phyloP scores from a whole-genome alignment of 1,140 invertebrate species.

The Drosophila parabipectinata region DNA sequence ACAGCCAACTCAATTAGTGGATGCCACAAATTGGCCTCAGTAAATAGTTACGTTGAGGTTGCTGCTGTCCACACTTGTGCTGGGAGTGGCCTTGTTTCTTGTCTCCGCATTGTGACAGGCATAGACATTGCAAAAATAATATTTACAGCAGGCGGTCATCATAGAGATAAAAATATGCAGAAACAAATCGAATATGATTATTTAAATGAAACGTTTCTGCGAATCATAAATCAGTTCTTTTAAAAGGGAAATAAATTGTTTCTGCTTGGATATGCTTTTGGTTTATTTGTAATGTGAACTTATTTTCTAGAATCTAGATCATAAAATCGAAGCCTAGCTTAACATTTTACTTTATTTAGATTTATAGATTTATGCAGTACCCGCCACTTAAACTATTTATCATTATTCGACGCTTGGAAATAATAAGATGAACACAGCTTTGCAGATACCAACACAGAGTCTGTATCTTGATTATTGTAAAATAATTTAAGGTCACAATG shows the following conservation, averaged over 20 bases:
- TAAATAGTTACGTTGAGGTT: conserved; percentile 45
- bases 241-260: background rate
- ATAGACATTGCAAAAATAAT: conserved; percentile 5
- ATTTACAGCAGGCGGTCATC: conserved; percentile 15
- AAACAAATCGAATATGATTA: background rate
- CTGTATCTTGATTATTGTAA: background rate
- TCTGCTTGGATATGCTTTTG: background rate
- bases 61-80: conserved; percentile 17
- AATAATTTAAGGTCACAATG: background rate
- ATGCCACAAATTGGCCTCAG: conserved; percentile 59
- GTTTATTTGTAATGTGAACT: background rate
- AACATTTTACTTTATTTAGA: conserved; percentile 1
- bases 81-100: conserved; percentile 1
- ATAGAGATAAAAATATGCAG: background rate
- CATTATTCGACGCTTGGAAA: background rate
- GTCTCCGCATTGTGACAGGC: conserved; percentile 18
- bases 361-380: conserved; percentile 33
- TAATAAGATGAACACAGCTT: background rate
- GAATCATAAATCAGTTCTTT: background rate
- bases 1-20: conserved; percentile 70
- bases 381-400: conserved; percentile 40
- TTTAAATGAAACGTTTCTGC: background rate
- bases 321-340: conserved; percentile 9
- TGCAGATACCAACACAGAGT: background rate
- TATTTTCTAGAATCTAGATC: background rate